Percentiles rank a stretch among this genome's conserved stretches.
Evolutionary conservation across 2,113 vertebrate genomes (phyloP).

Genomic region (Passer domesticus): DNA sequence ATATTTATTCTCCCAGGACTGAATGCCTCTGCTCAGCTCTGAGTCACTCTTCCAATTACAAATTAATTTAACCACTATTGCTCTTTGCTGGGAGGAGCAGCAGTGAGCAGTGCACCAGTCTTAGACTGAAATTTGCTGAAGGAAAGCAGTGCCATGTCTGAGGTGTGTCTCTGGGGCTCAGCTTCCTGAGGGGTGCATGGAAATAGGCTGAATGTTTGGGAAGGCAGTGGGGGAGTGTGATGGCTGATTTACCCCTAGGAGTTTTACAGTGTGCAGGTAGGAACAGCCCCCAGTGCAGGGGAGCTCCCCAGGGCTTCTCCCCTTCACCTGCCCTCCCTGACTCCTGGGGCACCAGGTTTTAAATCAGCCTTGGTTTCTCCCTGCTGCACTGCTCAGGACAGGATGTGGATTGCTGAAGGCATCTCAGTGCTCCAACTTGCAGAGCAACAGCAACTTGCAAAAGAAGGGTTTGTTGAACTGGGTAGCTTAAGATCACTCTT

Average conservation of each 20-base stretch:
- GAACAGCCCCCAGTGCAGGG: neutral
- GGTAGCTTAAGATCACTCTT: neutral
- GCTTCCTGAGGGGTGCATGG: accelerated
- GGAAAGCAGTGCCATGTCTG: neutral
- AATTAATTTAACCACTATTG: neutral
- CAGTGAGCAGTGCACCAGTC: neutral
- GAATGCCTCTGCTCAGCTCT: neutral
- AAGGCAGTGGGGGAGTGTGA: accelerated
- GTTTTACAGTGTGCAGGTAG: neutral
- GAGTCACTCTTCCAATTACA: neutral
- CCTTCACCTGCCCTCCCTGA: neutral
- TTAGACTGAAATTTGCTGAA: neutral
- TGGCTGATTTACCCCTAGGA: neutral
- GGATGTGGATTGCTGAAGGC: neutral
- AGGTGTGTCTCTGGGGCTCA: neutral
- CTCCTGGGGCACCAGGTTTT: neutral
- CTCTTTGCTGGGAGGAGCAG: neutral
- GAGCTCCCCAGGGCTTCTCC: neutral
- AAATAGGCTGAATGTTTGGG: neutral
- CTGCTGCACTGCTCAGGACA: neutral
- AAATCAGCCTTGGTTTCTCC: neutral
- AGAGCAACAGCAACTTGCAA: neutral
- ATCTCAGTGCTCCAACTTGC: neutral
- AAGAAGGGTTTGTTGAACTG: neutral
- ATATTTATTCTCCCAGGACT: neutral